phyloP scores from a whole-genome alignment of 2,113 vertebrate genomes.

The Catagonus wagneri region DNA sequence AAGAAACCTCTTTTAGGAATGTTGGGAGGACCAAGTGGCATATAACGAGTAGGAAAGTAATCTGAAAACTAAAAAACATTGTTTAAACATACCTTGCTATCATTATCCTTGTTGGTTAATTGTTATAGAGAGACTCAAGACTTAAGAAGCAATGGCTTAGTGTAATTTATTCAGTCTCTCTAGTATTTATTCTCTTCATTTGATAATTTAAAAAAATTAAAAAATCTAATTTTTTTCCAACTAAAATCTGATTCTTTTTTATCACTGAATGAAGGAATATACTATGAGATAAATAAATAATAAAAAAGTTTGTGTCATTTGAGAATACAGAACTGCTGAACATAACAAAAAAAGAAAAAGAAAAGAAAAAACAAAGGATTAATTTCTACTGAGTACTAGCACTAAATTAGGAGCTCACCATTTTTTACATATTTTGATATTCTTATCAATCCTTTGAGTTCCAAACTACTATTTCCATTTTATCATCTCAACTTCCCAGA shows the following conservation, averaged over 20 bases:
- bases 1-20: not conserved
- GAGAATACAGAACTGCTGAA: not conserved
- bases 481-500: constrained; percentile 29
- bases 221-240: constrained; percentile 46
- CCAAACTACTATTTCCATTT: not conserved
- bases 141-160: not conserved
- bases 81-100: not conserved
- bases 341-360: not conserved
- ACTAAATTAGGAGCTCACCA: not conserved
- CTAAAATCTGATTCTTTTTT: not conserved
- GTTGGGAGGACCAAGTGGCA: not conserved
- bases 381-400: not conserved
- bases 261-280: not conserved
- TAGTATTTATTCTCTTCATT: not conserved
- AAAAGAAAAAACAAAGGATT: not conserved
- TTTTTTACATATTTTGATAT: not conserved
- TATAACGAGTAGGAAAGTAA: not conserved
- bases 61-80: not conserved
- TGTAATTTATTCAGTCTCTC: constrained; percentile 17
- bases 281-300: constrained; percentile 33
- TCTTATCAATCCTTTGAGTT: not conserved
- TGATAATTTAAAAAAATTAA: constrained; percentile 8
- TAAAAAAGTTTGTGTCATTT: not conserved
- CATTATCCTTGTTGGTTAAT: not conserved
- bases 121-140: not conserved